Base-by-base conservation (phyloP, 2,888 invertebrate genomes). In the Orthosia incerta region DNA sequence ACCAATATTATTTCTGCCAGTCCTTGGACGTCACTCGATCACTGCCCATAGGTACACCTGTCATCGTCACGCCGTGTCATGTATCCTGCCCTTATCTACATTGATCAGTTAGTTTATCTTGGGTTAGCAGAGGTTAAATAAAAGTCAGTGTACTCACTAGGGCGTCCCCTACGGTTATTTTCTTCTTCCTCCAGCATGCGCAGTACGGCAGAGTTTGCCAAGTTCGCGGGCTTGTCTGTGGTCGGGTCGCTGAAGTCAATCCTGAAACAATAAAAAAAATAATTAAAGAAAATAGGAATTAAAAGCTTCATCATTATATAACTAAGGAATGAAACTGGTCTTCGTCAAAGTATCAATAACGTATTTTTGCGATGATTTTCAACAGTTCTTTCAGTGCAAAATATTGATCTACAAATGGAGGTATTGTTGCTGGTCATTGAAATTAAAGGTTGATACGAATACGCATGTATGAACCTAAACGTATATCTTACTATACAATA, bases 171-270 rank as follows among this genome's bases (percentile, higher is more conserved):
- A 85, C 97, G 96, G 91, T 97, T 97, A 88, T 97, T 97, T 92
- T 98, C 98, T 93, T 98, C 98, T 92, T 98, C 98, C 91, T 98
- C 98, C 77, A 98, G 97, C 97, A 98, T 98, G 83, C 98, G 97
- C 86, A 98, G 96, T 71, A 98, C 98, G 63, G 98, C 98, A 64
- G 98, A 98, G 94, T 98, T 98, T 90, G 98, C 98, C 89, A 98
- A 97, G 94, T 98, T 98, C 65, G 97, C 96, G 75, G 98, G 98
- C 91, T 98, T 98, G 83, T 97, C 97, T 83, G 97, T 97, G 64
- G 96, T 95, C 86, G 97, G 97, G 84, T 98, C 97, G 92, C 97
- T 97, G 95, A 98, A 98, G 95, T 98, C 98, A 94, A 98, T 98
- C 95, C 98, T 98, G 96, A 18, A 96, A 97, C 89, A 92, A 92